Conservation (phyloP, 2,888 invertebrate genomes). For the Agrochola macilenta region DNA sequence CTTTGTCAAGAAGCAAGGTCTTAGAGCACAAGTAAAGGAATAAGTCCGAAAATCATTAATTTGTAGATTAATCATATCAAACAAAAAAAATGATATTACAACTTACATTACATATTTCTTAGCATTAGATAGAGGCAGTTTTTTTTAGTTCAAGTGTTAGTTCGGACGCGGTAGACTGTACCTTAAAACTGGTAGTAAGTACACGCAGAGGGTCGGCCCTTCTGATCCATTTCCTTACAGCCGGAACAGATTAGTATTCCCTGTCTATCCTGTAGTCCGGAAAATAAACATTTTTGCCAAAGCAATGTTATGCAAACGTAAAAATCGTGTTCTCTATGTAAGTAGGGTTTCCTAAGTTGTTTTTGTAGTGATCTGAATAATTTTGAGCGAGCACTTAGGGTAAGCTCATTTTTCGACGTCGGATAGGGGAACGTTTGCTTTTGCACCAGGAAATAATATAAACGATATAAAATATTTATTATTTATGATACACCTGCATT, state of each 20-base stretch:
- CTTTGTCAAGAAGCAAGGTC: no score
- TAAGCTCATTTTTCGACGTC: constrained; percentile 50
- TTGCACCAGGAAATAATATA: constrained; percentile 33
- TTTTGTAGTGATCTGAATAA: constrained; percentile 65
- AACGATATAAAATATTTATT: background rate
- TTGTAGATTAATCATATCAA: no score
- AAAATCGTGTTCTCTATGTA: constrained; percentile 59
- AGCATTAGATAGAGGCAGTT: background rate
- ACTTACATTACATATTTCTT: no score
- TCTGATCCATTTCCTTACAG: constrained; percentile 37
- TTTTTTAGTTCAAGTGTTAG: background rate
- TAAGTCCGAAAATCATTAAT: no score
- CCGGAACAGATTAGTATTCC: constrained; percentile 65
- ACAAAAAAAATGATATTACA: no score
- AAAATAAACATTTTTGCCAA: constrained; percentile 56
- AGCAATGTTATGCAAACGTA: constrained; percentile 57
- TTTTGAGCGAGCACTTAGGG: constrained; percentile 51
- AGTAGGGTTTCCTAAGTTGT: constrained; percentile 57
- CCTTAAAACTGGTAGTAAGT: background rate
- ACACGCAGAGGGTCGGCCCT: background rate
- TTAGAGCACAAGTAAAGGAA: no score
- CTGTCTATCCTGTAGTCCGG: constrained; percentile 51
- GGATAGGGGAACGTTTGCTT: constrained; percentile 10
- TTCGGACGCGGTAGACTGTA: background rate
- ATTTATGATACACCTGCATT: background rate